Evolutionary conservation across 2,888 invertebrate genomes (phyloP).

Genomic region (Vandiemenella viatica): DNA sequence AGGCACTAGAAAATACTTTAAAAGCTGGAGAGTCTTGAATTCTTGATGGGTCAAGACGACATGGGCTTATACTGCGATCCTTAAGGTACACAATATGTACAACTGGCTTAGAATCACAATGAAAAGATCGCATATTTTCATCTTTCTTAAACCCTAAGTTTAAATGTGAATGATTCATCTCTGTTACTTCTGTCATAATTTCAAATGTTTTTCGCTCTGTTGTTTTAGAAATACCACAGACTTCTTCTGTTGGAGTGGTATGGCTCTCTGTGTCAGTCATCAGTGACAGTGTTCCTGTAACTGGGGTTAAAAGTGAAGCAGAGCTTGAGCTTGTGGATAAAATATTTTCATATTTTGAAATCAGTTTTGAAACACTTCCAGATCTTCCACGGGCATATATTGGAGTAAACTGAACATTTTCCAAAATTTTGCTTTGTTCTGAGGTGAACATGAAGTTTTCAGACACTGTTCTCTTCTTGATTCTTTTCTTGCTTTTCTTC

Average conservation of each 20-base stretch:
- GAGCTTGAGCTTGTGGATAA: too few species aligned
- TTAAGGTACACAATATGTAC: constrained; percentile 6
- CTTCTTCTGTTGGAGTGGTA: too few species aligned
- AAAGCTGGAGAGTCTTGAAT: constrained; percentile 7
- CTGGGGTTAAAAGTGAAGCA: too few species aligned
- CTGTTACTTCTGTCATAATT: too few species aligned
- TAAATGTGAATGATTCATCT: too few species aligned
- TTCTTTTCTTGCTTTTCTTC: background rate
- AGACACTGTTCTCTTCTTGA: background rate
- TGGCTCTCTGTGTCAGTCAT: too few species aligned
- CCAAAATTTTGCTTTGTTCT: background rate
- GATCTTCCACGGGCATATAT: constrained; percentile 4
- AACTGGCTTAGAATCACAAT: constrained; percentile 5
- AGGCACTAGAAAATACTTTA: constrained; percentile 3
- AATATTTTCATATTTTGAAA: constrained; percentile 9
- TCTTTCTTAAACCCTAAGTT: background rate
- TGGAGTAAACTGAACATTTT: constrained; percentile 1
- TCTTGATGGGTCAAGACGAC: constrained; percentile 4
- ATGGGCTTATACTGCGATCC: constrained; percentile 11
- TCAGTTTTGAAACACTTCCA: constrained; percentile 11
- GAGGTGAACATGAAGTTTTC: background rate
- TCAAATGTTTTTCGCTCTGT: too few species aligned
- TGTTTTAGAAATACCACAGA: too few species aligned
- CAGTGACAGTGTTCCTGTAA: too few species aligned
- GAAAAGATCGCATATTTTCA: background rate